Evolutionary conservation across 2,888 invertebrate genomes (phyloP), one percentile per base, ranked within the genome.

Genomic region (Sminthurides aquaticus): DNA sequence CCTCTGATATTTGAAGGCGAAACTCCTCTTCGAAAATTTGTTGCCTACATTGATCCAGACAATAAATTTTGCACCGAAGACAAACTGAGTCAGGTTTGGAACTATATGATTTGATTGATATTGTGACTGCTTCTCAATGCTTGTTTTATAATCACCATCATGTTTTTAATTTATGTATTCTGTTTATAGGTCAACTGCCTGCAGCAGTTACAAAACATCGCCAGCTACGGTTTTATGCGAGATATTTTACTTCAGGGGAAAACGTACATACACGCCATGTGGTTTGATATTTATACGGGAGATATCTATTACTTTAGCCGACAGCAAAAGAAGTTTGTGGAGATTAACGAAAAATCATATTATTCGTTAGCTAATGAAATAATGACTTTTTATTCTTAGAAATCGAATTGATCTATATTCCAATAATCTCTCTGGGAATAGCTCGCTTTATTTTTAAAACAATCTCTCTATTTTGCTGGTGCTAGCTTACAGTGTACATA

Each of bases 281-380:
- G 97, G 97, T 96, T 97, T 78, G 97, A 97, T 78, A 92, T 98
- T 78, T 95, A 95, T 78, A 92, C 93, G 0, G 97, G 95, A 0
- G 93, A 96, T 78, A 90, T 97, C 76, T 93, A 91, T 78, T 92
- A 91, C 79, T 97, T 97, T 77, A 94, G 93, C 77, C 84, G 94
- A 75, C 86, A 87, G 28, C 86, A 87, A 54, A 93, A 95, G 79
- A 81, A 83, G 66, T 97, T 95, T 78, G 82, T 95, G 20, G 85
- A 89, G 71, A 88, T 97, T 65, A 90, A 91, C 76, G 95, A 96
- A 79, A 80, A 84, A 1, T 88, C 86, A 28, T 87, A 91, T 71
- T 86, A 87, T 57, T 83, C 82, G 67, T 81, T 95, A 69, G 79
- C 89, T 65, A 82, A 84, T 52, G 94, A 94, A 84, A 85, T 92